These are phyloP conservation scores for Noctua comes DNA, from an alignment of 2,888 invertebrate species.

Conservation along the genomic window DNA sequence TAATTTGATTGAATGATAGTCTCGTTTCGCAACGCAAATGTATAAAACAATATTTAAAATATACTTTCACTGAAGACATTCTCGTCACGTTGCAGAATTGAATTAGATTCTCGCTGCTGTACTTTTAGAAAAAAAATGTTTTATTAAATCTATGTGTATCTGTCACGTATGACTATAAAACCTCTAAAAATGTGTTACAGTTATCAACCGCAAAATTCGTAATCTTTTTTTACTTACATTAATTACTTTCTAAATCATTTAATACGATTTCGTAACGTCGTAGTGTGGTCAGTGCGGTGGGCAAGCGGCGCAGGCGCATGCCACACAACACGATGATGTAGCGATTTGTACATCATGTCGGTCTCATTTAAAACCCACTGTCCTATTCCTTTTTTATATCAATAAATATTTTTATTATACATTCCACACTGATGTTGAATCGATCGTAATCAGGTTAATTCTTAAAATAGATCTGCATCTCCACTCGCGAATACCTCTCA, in stretches of 20 bases:
- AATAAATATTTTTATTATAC: constrained; percentile 82
- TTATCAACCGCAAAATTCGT: constrained; percentile 59
- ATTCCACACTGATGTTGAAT: constrained; percentile 75
- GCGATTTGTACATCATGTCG: constrained; percentile 77
- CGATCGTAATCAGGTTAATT: constrained; percentile 79
- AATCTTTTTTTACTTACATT: constrained; percentile 61
- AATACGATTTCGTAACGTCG: constrained; percentile 78
- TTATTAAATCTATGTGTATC: constrained; percentile 8
- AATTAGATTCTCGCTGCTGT: constrained; percentile 1
- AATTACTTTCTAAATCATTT: constrained; percentile 76
- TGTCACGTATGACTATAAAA: constrained; percentile 33
- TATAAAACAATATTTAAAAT: constrained; percentile 8
- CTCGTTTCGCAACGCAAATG: constrained; percentile 41
- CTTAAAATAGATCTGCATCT: constrained; percentile 65
- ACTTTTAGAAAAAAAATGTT: constrained; percentile 4
- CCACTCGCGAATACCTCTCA: constrained; percentile 52
- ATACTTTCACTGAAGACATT: constrained; percentile 35
- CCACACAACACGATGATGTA: constrained; percentile 82
- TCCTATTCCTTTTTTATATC: constrained; percentile 79
- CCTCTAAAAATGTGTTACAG: constrained; percentile 45
- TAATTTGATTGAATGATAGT: constrained; percentile 55
- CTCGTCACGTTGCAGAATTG: constrained; percentile 24
- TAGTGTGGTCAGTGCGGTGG: constrained; percentile 76
- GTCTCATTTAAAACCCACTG: constrained; percentile 77
- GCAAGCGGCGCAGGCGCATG: constrained; percentile 66